Evolutionary conservation across 2,113 vertebrate genomes (phyloP).

Genomic region (Brachypodius melanocephalos): DNA sequence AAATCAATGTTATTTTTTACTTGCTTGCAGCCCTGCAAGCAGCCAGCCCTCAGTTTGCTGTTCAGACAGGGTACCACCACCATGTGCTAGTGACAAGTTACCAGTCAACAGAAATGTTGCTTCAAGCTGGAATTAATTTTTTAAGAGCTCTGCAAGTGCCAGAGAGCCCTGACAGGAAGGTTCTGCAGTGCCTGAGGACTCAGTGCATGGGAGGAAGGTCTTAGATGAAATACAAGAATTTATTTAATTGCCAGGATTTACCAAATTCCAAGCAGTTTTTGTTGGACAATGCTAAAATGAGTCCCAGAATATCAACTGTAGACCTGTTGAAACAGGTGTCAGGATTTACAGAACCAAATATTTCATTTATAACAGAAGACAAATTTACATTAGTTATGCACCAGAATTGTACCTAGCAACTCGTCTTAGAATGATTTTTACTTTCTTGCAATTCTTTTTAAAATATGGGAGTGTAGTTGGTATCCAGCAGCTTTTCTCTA

Average conservation of each 20-base stretch:
- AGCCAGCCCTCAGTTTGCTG: not conserved
- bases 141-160: not conserved
- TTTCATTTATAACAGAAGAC: not conserved
- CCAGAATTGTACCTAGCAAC: not conserved
- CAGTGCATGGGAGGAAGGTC: not conserved
- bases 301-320: not conserved
- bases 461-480: not conserved
- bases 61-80: not conserved
- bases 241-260: not conserved
- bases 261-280: not conserved
- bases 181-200: not conserved
- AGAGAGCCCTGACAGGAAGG: not conserved
- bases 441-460: not conserved
- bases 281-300: not conserved
- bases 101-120: not conserved
- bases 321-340: not conserved
- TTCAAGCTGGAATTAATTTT: not conserved
- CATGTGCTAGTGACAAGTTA: not conserved
- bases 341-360: not conserved
- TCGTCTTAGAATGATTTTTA: not conserved
- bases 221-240: not conserved
- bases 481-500: not conserved
- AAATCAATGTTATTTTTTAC: not conserved
- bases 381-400: not conserved
- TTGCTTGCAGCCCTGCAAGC: not conserved